Conservation (phyloP, 2,113 vertebrate genomes). For the Colaptes auratus region DNA sequence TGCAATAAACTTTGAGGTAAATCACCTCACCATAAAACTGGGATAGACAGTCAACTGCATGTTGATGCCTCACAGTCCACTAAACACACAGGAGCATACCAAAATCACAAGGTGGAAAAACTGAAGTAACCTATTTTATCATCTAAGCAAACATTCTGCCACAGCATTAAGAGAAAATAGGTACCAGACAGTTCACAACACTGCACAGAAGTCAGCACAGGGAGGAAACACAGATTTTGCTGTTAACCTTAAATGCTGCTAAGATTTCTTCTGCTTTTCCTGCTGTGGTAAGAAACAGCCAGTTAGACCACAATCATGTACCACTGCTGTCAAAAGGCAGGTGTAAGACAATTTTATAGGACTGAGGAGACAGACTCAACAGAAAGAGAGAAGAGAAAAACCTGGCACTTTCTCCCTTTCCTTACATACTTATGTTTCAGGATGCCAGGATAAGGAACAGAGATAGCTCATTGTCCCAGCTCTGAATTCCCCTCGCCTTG, state of each 20-base stretch:
- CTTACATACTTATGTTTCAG: not conserved
- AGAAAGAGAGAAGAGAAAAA: not conserved
- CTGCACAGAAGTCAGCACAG: not conserved
- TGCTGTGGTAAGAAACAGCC: not conserved
- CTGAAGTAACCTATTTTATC: not conserved
- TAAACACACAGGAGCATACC: not conserved
- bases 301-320: not conserved
- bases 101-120: not conserved
- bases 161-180: not conserved
- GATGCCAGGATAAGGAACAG: not conserved
- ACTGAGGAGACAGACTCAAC: not conserved
- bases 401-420: not conserved
- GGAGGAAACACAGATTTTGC: not conserved
- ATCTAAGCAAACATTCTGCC: not conserved
- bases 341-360: not conserved
- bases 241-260: not conserved
- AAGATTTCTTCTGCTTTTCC: not conserved
- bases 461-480: not conserved
- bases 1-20: not conserved
- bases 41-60: fast-evolving
- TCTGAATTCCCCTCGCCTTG: not conserved
- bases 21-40: not conserved
- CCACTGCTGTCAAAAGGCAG: not conserved
- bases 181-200: not conserved
- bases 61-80: not conserved